Base-by-base conservation (phyloP, 2,113 vertebrate genomes). In the Xiphophorus couchianus region DNA sequence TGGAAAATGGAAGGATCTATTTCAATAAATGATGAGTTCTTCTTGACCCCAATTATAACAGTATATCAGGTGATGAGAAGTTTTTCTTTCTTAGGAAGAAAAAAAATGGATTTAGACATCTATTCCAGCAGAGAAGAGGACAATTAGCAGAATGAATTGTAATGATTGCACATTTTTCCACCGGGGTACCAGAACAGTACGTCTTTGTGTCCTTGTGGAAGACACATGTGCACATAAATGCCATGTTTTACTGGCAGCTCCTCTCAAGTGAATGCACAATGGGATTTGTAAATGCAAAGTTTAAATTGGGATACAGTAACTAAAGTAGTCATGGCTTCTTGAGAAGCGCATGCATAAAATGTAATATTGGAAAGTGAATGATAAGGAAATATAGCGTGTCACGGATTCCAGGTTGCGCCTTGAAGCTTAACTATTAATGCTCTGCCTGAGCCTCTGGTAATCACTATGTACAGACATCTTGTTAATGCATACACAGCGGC, bases 1-100 rank as follows among this genome's bases (percentile, higher is more conserved):
- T 48, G 51, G 31, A 66, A 69, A 77, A 64, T 74, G 28, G 62
- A 15, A 77, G 77, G 29, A 54, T 42, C 80, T 84, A 86, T 86
- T 73, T 85, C 82, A 14, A 71, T 88, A 87, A 90, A 77, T 82
- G 70, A 91, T 87, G 86, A 73, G 80, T 87, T 86, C 87, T 88
- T 78, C 87, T 90, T 90, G 87, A 91, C 87, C 87, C 83, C 84
- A 90, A 90, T 92, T 91, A 92, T 82, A 88, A 78, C 69, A 80
- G 70, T 66, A 42, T 42, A 90, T 77, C 70, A 65, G 75, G 71
- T 80, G 74, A 85, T 84, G 75, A 84, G 77, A 25, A 71, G 84
- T 85, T 85, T 84, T 85, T 58, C 73, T 58, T 62, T 28, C 15
- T 14, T n/a, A 28, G 37, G 22, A 48, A 10, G 39, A 66, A 69